A percentile compares a stretch with the other conserved stretches of the same genome.
Evolutionary conservation across 2,797 vertebrate genomes (phyloP).

Genomic region (Columba guinea): DNA sequence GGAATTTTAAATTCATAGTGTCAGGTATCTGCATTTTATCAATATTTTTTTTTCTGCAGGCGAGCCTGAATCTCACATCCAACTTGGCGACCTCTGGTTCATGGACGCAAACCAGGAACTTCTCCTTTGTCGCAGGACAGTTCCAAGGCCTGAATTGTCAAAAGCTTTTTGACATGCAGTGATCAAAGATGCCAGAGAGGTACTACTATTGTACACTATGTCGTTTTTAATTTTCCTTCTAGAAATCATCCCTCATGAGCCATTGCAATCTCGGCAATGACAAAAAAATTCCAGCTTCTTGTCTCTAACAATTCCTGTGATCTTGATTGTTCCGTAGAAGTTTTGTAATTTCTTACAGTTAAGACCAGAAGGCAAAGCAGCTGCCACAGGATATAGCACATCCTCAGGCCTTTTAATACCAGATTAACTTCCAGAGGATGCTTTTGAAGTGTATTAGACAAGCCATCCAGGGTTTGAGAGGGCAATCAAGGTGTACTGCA

Average conservation of each 20-base stretch:
- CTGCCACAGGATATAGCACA: not conserved
- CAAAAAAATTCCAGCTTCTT: not conserved
- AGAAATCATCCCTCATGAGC: not conserved
- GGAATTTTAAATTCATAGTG: not conserved
- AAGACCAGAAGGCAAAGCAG: not conserved
- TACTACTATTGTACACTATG: rapidly evolving
- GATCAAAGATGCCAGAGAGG: not conserved
- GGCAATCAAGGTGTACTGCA: not conserved
- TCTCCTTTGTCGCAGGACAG: not conserved
- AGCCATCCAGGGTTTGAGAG: not conserved
- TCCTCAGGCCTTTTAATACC: not conserved
- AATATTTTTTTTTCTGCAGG: not conserved
- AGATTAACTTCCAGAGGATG: not conserved
- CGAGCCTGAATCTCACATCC: not conserved
- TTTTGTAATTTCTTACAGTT: not conserved
- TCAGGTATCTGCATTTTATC: not conserved
- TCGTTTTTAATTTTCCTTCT: not conserved
- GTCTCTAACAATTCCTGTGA: not conserved
- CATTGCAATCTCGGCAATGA: not conserved
- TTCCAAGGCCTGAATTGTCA: not conserved
- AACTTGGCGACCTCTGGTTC: not conserved
- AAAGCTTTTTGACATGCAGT: not conserved
- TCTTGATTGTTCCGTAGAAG: not conserved
- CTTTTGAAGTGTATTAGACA: not conserved
- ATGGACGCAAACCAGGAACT: not conserved